A percentile compares a stretch with the other conserved stretches of the same genome.
Evolutionary conservation across 2,797 vertebrate species (phyloP).

Genomic region (Moxostoma hubbsi): DNA sequence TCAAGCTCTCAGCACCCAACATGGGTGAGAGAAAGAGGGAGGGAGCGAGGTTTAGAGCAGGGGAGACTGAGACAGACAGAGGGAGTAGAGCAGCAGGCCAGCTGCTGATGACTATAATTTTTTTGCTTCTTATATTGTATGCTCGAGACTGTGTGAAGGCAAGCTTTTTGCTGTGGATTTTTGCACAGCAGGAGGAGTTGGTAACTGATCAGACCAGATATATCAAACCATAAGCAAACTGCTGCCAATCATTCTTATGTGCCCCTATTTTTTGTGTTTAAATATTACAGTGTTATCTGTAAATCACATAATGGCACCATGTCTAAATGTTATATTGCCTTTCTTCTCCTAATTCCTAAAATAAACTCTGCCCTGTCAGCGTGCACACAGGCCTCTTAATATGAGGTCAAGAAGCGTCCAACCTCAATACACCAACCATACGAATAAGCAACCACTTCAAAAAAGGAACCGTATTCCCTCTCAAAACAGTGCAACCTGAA

Average conservation of each 20-base stretch:
- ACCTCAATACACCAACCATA: conserved; percentile 40
- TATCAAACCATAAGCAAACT: conserved; percentile 1
- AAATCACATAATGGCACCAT: conserved; percentile 38
- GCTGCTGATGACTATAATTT: conserved; percentile 52
- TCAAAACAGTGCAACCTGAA: conserved; percentile 47
- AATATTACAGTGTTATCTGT: conserved; percentile 24
- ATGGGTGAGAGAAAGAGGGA: conserved; percentile 67
- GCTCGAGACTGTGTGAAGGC: conserved; percentile 35
- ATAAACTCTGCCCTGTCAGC: conserved; percentile 35
- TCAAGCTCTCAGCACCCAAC: conserved; percentile 71
- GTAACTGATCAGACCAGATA: conserved; percentile 41
- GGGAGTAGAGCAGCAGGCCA: conserved; percentile 43
- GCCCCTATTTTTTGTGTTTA: too few relatives aligned
- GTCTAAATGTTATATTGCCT: conserved; percentile 36
- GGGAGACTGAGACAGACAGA: conserved; percentile 61
- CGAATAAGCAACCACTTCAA: conserved; percentile 50
- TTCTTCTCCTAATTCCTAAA: conserved; percentile 35
- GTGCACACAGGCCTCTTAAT: conserved; percentile 47
- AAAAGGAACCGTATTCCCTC: conserved; percentile 37
- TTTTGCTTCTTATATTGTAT: conserved; percentile 26
- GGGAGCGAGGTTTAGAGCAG: conserved; percentile 55
- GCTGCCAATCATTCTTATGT: conserved; percentile 42
- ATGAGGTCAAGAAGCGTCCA: conserved; percentile 48
- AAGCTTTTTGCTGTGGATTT: conserved; percentile 46
- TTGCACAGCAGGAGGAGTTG: conserved; percentile 36